Evolutionary conservation across 2,797 vertebrate species (phyloP).

Genomic region (Neosalanx taihuensis): DNA sequence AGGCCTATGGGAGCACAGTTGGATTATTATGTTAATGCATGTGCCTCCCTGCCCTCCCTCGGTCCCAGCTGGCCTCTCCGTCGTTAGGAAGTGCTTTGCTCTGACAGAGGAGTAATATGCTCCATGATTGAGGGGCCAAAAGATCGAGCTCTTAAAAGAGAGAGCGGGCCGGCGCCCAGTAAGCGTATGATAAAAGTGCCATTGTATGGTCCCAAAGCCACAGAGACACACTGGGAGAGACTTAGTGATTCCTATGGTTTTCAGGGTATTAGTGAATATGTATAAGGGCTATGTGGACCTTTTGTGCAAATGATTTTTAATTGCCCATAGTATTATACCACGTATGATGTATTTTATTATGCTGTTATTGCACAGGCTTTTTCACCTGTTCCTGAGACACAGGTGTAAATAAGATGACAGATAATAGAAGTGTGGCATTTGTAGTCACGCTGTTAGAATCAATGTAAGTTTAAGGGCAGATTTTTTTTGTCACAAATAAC

Average conservation of each 20-base stretch:
- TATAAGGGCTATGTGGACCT: slow-evolving; percentile 61
- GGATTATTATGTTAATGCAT: slow-evolving; percentile 99
- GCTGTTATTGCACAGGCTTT: slow-evolving; percentile 44
- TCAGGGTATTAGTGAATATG: slow-evolving; percentile 65
- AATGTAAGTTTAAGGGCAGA: slow-evolving; percentile 33
- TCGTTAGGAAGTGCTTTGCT: slow-evolving; percentile 97
- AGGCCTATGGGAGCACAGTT: slow-evolving; percentile 93
- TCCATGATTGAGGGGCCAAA: slow-evolving; percentile 99
- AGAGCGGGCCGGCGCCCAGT: slow-evolving; percentile 78
- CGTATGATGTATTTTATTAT: slow-evolving; percentile 44
- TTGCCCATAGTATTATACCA: slow-evolving; percentile 70
- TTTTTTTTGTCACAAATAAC: slow-evolving; percentile 39
- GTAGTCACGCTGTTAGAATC: slow-evolving; percentile 53
- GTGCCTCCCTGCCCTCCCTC: slow-evolving; percentile 96
- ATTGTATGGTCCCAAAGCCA: slow-evolving; percentile 69
- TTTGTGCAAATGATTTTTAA: slow-evolving; percentile 62
- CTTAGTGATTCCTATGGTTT: slow-evolving; percentile 72
- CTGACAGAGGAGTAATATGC: slow-evolving; percentile 99
- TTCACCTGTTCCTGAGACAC: slow-evolving; percentile 45
- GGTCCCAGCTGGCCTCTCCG: slow-evolving; percentile 97
- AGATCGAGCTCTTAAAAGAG: slow-evolving; percentile 84
- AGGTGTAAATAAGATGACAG: slow-evolving; percentile 34
- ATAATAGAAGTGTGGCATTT: slow-evolving; percentile 25
- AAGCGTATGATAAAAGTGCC: slow-evolving; percentile 87
- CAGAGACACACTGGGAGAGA: slow-evolving; percentile 60